Percentiles rank a stretch among this genome's conserved stretches.
These are phyloP conservation scores for Cheilosia grossa DNA, from an alignment of 2,888 invertebrate genomes.

Conservation along the genomic window DNA sequence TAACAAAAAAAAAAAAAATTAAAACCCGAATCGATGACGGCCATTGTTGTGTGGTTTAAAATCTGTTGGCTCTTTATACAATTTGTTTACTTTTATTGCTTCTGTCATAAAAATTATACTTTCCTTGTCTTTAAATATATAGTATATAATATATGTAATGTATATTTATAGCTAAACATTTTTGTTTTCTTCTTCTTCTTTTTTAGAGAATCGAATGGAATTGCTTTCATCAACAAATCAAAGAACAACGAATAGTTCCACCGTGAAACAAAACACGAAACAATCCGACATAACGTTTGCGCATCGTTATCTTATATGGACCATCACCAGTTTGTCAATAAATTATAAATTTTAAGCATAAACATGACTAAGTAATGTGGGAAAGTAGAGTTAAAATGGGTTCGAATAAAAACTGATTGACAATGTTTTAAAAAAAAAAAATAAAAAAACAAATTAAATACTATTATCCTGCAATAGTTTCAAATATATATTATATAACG, in stretches of 20 bases:
- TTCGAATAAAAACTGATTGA: conserved; percentile 23
- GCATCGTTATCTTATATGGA: conserved; percentile 29
- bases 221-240: conserved; percentile 24
- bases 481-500: conserved; percentile 55
- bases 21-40: conserved; percentile 65
- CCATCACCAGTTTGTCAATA: conserved; percentile 55
- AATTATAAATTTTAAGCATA: conserved; percentile 28
- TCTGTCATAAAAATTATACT: conserved; percentile 27
- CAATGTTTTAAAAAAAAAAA: not conserved
- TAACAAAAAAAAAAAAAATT: conserved; percentile 31
- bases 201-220: conserved; percentile 20
- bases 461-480: conserved; percentile 66
- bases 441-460: not conserved
- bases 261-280: not conserved
- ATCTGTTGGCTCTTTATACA: conserved; percentile 22
- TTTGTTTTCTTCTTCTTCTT: not conserved
- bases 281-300: conserved; percentile 18
- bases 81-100: conserved; percentile 38
- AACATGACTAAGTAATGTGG: conserved; percentile 34
- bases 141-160: conserved; percentile 1
- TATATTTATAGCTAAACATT: conserved; percentile 21
- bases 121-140: conserved; percentile 4
- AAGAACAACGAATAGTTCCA: conserved; percentile 17
- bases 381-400: conserved; percentile 34
- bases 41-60: conserved; percentile 47